Percentiles rank a stretch among this genome's conserved stretches.
Conservation (phyloP, 2,888 invertebrate genomes). For the Timema podura region DNA sequence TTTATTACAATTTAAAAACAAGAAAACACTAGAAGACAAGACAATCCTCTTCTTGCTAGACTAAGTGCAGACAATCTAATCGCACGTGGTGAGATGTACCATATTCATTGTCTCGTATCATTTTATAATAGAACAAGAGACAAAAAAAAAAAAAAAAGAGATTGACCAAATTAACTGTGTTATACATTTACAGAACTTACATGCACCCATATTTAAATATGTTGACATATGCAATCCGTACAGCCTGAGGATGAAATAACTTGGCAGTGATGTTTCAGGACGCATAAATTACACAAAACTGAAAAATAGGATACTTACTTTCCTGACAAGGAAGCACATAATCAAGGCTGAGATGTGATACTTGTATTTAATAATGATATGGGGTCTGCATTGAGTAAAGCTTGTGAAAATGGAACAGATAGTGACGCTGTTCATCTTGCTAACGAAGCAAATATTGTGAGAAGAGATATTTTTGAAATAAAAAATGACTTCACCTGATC, state of each 20-base stretch:
- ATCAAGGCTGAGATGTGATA: neutral
- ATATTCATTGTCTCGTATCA: too few relatives aligned
- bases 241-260: conserved; percentile 5
- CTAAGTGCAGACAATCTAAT: neutral
- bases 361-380: too few relatives aligned
- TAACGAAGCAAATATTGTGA: conserved; percentile 1
- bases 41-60: neutral
- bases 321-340: neutral
- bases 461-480: neutral
- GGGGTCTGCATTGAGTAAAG: neutral
- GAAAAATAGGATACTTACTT: neutral
- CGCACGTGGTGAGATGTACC: neutral
- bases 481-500: conserved; percentile 2
- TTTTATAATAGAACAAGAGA: too few relatives aligned
- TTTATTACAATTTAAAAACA: too few relatives aligned
- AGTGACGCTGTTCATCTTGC: too few relatives aligned
- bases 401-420: neutral
- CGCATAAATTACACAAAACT: conserved; percentile 1
- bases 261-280: neutral
- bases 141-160: neutral
- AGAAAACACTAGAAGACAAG: too few relatives aligned
- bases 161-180: neutral
- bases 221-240: neutral
- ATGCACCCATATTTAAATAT: neutral
- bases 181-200: neutral